Base-by-base conservation (phyloP, 2,888 invertebrate species). In the Drosophila peninsularis region DNA sequence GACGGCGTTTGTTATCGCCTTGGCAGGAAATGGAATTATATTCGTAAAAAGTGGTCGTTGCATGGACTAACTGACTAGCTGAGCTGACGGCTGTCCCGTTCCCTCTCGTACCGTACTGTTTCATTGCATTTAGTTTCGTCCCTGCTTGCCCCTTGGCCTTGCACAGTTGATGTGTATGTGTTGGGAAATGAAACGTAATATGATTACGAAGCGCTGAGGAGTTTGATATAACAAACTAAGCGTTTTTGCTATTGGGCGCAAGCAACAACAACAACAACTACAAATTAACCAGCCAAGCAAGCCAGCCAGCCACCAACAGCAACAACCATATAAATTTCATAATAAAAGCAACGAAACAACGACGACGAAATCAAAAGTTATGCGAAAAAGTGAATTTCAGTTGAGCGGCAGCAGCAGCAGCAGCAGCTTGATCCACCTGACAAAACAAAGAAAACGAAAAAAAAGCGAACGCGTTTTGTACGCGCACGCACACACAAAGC, bases 1-100 rank as follows among this genome's bases (percentile, higher is more conserved):
- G 68, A 62, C 68, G 69, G 62, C 66, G 71, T 68, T 84, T 56
- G 86, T 90, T 90, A 90, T 90, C 90, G 90, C 87, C 76, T 83
- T 84, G 89, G 84, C 90, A 90, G 90, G 90, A 90, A 90, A 90
- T 90, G 90, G 80, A 89, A 89, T 90, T 90, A 85, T 88, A 88
- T 83, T 86, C 75, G 83, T 86, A 82, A 84, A 90, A 87, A 88
- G 82, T 82, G 82, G 68, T 78, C 71, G 87, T 30, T 50, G 41
- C 53, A 39, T 54, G 53, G 19, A 54, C 53, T 24, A 30, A 39
- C 53, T 27, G 53, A 54, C 53, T 30, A 34, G 21, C 50, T n/a
- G n/a, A 30, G 27, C 27, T 30, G 27, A 30, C 27, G 27, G 10
- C 24, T n/a, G 32, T 30, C 47, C 47, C 47, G 42, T 24, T 24